Conservation (phyloP, 2,113 vertebrate genomes). For the Passer domesticus region DNA sequence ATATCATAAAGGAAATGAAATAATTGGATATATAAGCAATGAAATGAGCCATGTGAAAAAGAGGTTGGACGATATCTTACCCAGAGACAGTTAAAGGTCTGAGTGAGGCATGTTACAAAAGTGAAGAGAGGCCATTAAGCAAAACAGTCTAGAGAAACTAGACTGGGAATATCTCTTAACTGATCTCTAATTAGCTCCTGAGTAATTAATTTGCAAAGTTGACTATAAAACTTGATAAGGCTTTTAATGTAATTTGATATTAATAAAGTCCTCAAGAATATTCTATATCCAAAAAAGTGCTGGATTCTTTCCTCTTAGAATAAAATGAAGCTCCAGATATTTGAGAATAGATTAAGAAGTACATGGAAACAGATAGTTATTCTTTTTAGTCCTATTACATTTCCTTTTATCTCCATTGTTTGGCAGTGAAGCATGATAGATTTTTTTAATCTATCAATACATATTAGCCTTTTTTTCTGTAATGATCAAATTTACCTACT, state of each 20-base stretch:
- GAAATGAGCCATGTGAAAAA: neutral
- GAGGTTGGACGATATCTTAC: neutral
- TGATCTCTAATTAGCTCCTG: neutral
- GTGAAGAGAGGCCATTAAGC: neutral
- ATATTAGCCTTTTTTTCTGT: neutral
- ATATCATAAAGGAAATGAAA: neutral
- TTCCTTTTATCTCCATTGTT: neutral
- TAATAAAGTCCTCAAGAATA: neutral
- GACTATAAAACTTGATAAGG: neutral
- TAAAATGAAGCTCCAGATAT: neutral
- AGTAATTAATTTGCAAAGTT: neutral
- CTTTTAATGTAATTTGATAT: neutral
- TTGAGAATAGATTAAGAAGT: neutral
- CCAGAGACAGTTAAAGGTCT: neutral
- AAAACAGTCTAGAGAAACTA: neutral
- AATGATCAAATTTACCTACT: neutral
- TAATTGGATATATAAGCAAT: neutral
- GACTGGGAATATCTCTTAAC: neutral
- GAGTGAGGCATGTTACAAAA: neutral
- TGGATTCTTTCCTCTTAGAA: neutral
- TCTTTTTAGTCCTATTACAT: neutral
- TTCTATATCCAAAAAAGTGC: neutral
- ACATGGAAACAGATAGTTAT: neutral
- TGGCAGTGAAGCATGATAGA: neutral
- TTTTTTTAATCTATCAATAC: neutral